Evolutionary conservation across 2,113 vertebrate species (phyloP).

Genomic region (Peromyscus maniculatus): DNA sequence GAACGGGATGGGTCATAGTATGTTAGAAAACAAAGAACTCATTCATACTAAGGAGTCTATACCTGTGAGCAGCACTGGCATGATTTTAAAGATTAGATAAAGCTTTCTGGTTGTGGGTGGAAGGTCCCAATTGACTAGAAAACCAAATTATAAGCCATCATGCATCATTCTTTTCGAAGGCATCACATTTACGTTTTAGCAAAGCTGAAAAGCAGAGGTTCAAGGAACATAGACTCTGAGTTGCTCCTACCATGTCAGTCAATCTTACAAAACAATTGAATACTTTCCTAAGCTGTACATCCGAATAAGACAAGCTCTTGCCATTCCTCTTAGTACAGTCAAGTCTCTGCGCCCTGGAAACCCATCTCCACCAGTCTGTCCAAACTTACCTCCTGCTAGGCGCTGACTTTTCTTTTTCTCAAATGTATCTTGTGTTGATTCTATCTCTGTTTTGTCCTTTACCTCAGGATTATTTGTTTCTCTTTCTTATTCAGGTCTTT

Average conservation of each 20-base stretch:
- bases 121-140: not conserved
- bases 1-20: not conserved
- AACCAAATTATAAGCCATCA: not conserved
- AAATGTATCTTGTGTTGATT: not conserved
- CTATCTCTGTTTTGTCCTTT: not conserved
- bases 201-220: not conserved
- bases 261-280: not conserved
- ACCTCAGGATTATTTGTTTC: not conserved
- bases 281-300: not conserved
- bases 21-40: not conserved
- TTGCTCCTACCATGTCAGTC: not conserved
- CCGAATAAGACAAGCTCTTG: not conserved
- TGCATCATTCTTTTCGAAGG: not conserved
- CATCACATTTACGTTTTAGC: not conserved
- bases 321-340: not conserved
- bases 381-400: not conserved
- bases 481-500: not conserved
- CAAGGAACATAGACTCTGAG: not conserved
- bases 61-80: not conserved
- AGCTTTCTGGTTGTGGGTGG: not conserved
- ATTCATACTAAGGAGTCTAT: not conserved
- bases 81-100: constrained; percentile 13
- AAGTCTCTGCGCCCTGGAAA: not conserved
- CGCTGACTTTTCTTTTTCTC: not conserved
- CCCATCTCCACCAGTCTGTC: not conserved